A percentile compares a stretch with the other conserved stretches of the same genome.
Evolutionary conservation across 2,888 invertebrate genomes (phyloP).

Genomic region (Suillia variegata): DNA sequence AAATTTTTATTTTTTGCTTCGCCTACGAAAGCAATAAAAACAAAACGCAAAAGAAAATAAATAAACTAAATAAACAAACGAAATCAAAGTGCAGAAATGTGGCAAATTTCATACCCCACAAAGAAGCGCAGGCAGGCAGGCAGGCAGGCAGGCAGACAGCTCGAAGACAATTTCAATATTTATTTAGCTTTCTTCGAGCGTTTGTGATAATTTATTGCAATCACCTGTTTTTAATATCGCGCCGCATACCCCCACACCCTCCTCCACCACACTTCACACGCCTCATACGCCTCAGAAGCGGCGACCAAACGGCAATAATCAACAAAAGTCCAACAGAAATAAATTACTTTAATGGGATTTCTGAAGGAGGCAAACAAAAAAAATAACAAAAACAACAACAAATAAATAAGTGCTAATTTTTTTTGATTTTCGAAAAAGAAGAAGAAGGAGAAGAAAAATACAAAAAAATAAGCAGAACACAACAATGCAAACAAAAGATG

Average conservation of each 20-base stretch:
- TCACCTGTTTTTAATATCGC: conserved; percentile 8
- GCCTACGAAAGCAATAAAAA: too few species aligned
- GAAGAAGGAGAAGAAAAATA: too few species aligned
- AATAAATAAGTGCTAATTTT: too few species aligned
- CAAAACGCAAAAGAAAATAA: too few species aligned
- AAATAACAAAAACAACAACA: neutral
- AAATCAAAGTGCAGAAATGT: neutral
- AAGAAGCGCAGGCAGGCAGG: too few species aligned
- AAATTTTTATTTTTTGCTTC: too few species aligned
- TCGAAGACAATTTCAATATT: conserved; percentile 4
- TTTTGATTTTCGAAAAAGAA: too few species aligned
- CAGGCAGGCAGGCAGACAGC: neutral
- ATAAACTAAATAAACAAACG: neutral
- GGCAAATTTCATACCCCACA: too few species aligned
- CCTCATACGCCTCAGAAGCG: neutral
- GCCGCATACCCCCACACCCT: neutral
- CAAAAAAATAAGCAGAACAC: neutral
- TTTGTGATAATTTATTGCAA: conserved; percentile 8
- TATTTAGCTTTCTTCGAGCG: neutral
- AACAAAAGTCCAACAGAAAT: too few species aligned
- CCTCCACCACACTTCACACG: neutral
- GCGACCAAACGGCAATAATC: neutral
- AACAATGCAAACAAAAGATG: conserved; percentile 4
- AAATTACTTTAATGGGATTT: conserved; percentile 1
- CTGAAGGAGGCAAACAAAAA: neutral